Conservation (phyloP, 2,888 invertebrate species). For the Drosophila mimetica region DNA sequence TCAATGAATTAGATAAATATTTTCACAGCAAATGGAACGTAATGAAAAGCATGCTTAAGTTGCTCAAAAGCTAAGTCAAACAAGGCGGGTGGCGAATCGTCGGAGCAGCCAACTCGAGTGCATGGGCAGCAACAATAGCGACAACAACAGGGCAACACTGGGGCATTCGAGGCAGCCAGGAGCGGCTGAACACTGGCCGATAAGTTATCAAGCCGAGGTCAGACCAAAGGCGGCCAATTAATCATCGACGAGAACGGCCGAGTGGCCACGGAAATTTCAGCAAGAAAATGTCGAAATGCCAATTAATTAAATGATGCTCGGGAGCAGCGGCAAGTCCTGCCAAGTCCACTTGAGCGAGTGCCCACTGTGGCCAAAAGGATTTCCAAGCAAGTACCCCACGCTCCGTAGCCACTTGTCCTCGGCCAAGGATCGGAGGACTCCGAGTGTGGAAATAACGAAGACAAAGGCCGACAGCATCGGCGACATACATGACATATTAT, state of each 20-base stretch:
- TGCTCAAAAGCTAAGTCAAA: conserved; percentile 46
- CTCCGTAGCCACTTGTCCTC: conserved; percentile 6
- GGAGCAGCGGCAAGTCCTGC: not conserved
- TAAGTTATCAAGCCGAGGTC: conserved; percentile 42
- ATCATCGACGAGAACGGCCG: conserved; percentile 35
- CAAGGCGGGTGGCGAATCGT: conserved; percentile 24
- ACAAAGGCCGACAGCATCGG: conserved; percentile 58
- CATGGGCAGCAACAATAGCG: conserved; percentile 20
- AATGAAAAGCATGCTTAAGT: conserved; percentile 57
- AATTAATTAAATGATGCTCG: conserved; percentile 61
- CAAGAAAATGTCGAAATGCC: conserved; percentile 48
- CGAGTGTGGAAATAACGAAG: conserved; percentile 50
- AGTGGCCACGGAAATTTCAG: conserved; percentile 19
- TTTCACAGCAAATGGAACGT: conserved; percentile 61
- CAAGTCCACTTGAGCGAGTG: conserved; percentile 22
- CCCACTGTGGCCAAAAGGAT: conserved; percentile 43
- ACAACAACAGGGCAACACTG: not conserved
- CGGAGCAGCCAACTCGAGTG: conserved; percentile 26
- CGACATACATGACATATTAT: conserved; percentile 65
- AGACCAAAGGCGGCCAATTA: conserved; percentile 47
- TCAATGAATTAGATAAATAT: conserved; percentile 62
- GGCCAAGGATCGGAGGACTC: conserved; percentile 4
- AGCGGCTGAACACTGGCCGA: conserved; percentile 28
- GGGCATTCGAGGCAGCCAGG: not conserved
- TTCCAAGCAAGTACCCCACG: not conserved